These are phyloP conservation scores for Drosophila kohkoa DNA, from an alignment of 1,140 invertebrate species.

Conservation along the genomic window DNA sequence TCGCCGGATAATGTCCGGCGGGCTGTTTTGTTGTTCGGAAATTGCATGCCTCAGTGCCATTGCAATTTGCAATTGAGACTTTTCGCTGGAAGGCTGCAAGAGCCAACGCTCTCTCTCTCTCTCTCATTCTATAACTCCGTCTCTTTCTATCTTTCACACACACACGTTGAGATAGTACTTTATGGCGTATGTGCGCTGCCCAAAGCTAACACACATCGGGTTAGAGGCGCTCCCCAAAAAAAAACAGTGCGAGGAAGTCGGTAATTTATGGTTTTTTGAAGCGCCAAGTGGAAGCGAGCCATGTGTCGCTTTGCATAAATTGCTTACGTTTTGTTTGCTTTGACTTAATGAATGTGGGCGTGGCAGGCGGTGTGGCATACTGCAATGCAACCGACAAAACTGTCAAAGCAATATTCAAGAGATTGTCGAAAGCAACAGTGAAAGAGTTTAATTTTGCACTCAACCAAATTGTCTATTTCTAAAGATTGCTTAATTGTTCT, in stretches of 20 bases:
- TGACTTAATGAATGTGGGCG: conserved; percentile 63
- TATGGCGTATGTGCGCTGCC: conserved; percentile 20
- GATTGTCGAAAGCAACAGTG: too few relatives aligned
- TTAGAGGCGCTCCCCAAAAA: conserved; percentile 20
- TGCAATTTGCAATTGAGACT: conserved; percentile 83
- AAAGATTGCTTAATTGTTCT: too few relatives aligned
- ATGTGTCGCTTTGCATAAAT: conserved; percentile 78
- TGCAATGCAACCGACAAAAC: not conserved
- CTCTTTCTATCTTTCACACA: not conserved
- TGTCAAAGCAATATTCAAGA: not conserved
- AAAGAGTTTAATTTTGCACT: not conserved
- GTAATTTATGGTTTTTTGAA: conserved; percentile 71
- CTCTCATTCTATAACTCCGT: not conserved
- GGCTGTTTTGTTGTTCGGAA: conserved; percentile 39
- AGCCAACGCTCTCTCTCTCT: not conserved
- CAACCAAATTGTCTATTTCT: too few relatives aligned
- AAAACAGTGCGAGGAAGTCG: conserved; percentile 21
- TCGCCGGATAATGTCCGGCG: conserved; percentile 20
- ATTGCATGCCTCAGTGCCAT: conserved; percentile 79
- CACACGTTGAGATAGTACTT: conserved; percentile 10
- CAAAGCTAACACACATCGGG: conserved; percentile 21
- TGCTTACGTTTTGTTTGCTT: conserved; percentile 76
- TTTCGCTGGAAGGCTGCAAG: conserved; percentile 50
- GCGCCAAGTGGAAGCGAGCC: conserved; percentile 40
- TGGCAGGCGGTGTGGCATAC: conserved; percentile 3